Base-by-base conservation (phyloP, 2,888 invertebrate species). In the Ceraclea dissimilis region DNA sequence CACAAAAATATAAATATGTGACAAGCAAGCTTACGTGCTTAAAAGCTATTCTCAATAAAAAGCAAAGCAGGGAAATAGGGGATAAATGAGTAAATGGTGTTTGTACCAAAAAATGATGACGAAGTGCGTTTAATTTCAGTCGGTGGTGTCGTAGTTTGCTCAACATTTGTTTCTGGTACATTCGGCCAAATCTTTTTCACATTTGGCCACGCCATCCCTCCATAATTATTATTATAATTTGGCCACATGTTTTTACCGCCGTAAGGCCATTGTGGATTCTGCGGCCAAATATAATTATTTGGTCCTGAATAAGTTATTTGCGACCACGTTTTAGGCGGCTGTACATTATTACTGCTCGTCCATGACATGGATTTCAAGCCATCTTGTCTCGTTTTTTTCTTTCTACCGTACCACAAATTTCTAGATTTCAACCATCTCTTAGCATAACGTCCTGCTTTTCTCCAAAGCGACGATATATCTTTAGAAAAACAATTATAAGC, bases 391-490 rank as follows among this genome's bases (percentile, higher is more conserved):
- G 33, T 19, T 16, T 31, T 52, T 48, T 26, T 39, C 13, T 39
- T 48, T 13, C 31, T 31, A 20, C 16, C 20, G 16, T 49, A 47
- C 54, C 48, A 54, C 19, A 19, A 10, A 21, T 21, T 39, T 34
- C 21, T 19, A 13, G 34, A 18, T 1, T 11, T 22, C 17, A 48
- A 48, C 54, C 54, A 54, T 50, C 49, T 26, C 16, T 31, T 54
- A n/a, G 54, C 54, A 39, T 54, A 54, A 4, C 49, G 21, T 16
- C 43, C 54, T 21, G 54, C 54, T 49, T 39, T 43, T 17, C 34
- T 46, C 54, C 54, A 54, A 16, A 54, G 54, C 44, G 54, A 54
- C 26, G 54, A 18, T 39, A 54, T 18, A 43, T 33, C 54, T 54
- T 54, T 2, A 49, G 2, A 31, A 16, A 26, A 26, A 52, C 46